A percentile compares a stretch with the other conserved stretches of the same genome.
phyloP scores from a whole-genome alignment of 2,888 invertebrate species.

The Hirudinaria manillensis region DNA sequence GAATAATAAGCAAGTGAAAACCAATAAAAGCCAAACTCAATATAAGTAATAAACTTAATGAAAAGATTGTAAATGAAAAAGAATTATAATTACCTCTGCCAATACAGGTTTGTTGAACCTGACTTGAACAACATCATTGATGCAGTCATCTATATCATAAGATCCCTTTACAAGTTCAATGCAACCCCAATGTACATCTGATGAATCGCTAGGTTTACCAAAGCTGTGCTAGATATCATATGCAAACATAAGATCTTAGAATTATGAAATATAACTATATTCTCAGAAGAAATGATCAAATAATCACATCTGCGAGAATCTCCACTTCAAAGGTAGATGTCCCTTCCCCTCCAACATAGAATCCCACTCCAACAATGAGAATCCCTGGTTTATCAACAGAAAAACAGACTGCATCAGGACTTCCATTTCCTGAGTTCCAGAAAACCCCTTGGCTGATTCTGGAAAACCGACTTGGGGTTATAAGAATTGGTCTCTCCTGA shows the following conservation, averaged over 20 bases:
- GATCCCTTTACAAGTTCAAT: conserved; percentile 76
- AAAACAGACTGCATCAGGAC: conserved; percentile 91
- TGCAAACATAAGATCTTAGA: background rate
- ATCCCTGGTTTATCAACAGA: conserved; percentile 84
- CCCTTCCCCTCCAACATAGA: conserved; percentile 83
- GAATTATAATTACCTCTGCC: conserved; percentile 42
- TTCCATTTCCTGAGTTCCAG: conserved; percentile 95
- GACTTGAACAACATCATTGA: conserved; percentile 76
- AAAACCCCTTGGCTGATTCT: conserved; percentile 80
- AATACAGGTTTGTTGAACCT: conserved; percentile 82
- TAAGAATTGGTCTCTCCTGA: conserved; percentile 71
- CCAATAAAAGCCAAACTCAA: too few relatives aligned
- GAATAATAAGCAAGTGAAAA: background rate
- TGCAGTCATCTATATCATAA: conserved; percentile 74
- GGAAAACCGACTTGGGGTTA: conserved; percentile 83
- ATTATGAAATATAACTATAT: background rate
- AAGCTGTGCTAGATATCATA: conserved; percentile 40
- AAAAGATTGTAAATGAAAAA: background rate
- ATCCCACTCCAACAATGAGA: conserved; percentile 78
- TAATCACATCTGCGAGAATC: conserved; percentile 53
- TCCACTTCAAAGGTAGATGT: conserved; percentile 90
- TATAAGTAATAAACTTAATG: background rate
- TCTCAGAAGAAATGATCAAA: background rate
- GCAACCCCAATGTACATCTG: conserved; percentile 69
- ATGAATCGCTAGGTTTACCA: conserved; percentile 47